phyloP scores from a whole-genome alignment of 1,140 invertebrate species.

The Linepithema humile region DNA sequence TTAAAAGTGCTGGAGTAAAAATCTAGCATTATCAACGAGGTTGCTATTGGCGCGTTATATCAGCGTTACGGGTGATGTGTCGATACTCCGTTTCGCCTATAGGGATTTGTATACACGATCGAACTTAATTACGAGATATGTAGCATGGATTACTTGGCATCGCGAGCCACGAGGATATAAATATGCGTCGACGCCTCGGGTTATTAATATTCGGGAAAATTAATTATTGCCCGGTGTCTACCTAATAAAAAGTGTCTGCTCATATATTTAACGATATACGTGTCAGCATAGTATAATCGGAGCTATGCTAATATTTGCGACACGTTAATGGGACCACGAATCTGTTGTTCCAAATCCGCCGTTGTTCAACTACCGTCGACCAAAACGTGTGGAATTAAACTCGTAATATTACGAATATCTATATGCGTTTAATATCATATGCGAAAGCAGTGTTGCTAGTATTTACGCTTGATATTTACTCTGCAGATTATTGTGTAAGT shows the following conservation, averaged over 20 bases:
- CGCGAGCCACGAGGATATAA: neutral
- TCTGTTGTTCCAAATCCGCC: conserved; percentile 23
- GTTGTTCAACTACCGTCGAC: neutral
- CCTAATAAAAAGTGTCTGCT: conserved; percentile 11
- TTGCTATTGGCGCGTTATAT: too few species aligned
- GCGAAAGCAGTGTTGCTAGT: neutral
- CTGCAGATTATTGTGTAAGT: neutral
- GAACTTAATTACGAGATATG: conserved; percentile 58
- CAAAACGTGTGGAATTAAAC: neutral
- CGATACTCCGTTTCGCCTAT: neutral
- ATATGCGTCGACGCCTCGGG: conserved; percentile 8
- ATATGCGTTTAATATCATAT: neutral
- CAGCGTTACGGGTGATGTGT: neutral
- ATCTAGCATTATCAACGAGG: too few species aligned
- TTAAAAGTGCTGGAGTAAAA: too few species aligned
- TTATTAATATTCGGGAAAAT: conserved; percentile 61
- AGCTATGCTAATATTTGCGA: conserved; percentile 35
- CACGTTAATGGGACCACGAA: conserved; percentile 5
- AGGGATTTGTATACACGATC: conserved; percentile 30
- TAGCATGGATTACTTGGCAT: conserved; percentile 21
- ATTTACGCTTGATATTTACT: neutral
- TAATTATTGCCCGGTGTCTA: neutral
- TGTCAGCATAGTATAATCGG: neutral
- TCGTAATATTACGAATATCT: neutral
- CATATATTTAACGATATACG: conserved; percentile 18